Percentiles rank a stretch among this genome's conserved stretches.
Evolutionary conservation across 2,113 vertebrate species (phyloP).

Genomic region (Oryzias javanicus): DNA sequence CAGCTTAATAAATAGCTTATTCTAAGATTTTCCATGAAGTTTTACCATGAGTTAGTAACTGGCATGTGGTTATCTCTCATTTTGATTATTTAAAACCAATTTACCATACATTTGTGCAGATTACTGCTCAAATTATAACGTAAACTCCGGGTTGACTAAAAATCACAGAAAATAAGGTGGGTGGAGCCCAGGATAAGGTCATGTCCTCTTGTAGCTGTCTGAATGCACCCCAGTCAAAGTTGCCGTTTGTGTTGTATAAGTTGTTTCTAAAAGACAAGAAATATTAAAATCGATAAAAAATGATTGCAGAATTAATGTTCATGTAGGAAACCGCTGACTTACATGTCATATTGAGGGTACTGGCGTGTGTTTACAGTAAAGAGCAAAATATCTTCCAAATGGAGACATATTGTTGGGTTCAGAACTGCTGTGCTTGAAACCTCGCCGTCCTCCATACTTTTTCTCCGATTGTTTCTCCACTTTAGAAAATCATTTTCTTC

Average conservation of each 20-base stretch:
- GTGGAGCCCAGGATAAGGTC: constrained; percentile 49
- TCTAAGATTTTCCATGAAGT: too few species aligned
- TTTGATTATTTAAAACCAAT: neutral
- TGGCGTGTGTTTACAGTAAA: constrained; percentile 80
- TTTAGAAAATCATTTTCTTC: constrained; percentile 22
- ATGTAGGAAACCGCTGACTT: constrained; percentile 37
- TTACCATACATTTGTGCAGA: constrained; percentile 82
- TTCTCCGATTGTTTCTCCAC: constrained; percentile 18
- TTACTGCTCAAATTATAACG: constrained; percentile 83
- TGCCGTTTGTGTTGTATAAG: constrained; percentile 83
- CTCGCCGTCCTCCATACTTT: constrained; percentile 21
- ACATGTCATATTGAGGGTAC: constrained; percentile 88
- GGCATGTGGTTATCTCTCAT: neutral
- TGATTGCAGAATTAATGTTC: neutral
- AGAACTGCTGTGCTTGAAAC: constrained; percentile 65
- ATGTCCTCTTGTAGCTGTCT: constrained; percentile 77
- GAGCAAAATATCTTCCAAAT: constrained; percentile 67
- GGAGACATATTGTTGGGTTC: constrained; percentile 84
- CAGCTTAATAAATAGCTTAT: too few species aligned
- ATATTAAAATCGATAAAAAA: neutral
- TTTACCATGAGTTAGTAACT: neutral
- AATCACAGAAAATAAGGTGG: constrained; percentile 76
- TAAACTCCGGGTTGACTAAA: constrained; percentile 84
- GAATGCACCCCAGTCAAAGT: constrained; percentile 89
- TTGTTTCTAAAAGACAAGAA: constrained; percentile 76